These are phyloP conservation scores for Rhizomys pruinosus DNA, from an alignment of 2,113 vertebrate genomes.

Conservation along the genomic window DNA sequence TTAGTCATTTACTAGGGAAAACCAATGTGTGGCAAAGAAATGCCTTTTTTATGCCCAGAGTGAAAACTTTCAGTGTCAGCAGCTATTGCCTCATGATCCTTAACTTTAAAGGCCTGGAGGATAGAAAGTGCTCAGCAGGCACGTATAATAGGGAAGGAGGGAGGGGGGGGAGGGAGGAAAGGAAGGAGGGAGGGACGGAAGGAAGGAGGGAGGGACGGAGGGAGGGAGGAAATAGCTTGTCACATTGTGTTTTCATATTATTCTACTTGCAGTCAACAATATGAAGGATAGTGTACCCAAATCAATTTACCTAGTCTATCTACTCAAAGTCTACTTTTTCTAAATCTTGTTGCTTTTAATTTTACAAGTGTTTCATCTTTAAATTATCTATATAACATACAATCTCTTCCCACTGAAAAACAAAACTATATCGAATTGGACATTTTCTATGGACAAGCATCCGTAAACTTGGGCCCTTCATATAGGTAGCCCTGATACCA, in stretches of 20 bases:
- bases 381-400: background rate
- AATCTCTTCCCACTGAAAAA: background rate
- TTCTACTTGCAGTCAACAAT: background rate
- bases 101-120: background rate
- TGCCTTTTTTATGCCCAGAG: background rate
- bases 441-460: background rate
- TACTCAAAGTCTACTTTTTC: background rate
- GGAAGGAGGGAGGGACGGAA: background rate
- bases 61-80: background rate
- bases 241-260: background rate
- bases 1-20: conserved; percentile 44
- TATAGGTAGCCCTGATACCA: background rate
- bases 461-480: background rate
- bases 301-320: background rate
- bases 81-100: background rate
- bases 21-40: background rate
- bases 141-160: background rate
- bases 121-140: background rate
- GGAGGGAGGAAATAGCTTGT: background rate
- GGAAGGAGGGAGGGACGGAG: background rate
- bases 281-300: background rate
- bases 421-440: background rate
- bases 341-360: background rate
- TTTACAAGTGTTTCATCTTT: conserved; percentile 18
- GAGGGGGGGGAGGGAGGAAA: background rate